Percentiles rank a stretch among this genome's conserved stretches.
phyloP scores from a whole-genome alignment of 2,888 invertebrate genomes.

The Cheilosia variabilis region DNA sequence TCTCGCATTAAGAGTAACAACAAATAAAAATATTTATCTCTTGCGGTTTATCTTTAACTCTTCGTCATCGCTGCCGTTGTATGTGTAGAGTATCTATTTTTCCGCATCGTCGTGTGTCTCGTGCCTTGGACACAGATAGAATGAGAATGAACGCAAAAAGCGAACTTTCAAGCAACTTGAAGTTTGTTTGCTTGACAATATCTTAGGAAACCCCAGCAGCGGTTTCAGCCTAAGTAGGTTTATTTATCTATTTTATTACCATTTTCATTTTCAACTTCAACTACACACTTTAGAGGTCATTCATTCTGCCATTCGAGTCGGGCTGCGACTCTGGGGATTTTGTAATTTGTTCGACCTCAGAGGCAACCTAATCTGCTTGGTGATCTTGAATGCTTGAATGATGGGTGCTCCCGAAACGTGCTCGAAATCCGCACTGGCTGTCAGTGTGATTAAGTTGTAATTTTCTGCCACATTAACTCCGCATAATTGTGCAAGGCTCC shows the following conservation, averaged over 20 bases:
- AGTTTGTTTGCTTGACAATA: conserved; percentile 35
- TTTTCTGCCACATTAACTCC: conserved; percentile 43
- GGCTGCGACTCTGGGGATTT: conserved; percentile 10
- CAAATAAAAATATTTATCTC: background rate
- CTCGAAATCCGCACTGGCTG: conserved; percentile 2
- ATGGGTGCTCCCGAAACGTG: conserved; percentile 63
- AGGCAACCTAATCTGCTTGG: conserved; percentile 40
- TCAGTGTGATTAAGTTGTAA: conserved; percentile 22
- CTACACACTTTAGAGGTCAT: conserved; percentile 61
- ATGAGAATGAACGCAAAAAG: background rate
- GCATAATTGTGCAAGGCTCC: conserved; percentile 19
- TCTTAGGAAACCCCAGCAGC: conserved; percentile 37
- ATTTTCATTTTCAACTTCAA: conserved; percentile 42
- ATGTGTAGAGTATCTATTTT: background rate
- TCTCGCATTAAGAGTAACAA: background rate
- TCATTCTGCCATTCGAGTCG: conserved; percentile 23
- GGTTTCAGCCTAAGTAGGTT: conserved; percentile 37
- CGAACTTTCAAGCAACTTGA: conserved; percentile 14
- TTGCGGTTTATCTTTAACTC: conserved; percentile 23
- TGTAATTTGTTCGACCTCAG: conserved; percentile 62
- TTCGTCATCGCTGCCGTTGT: background rate
- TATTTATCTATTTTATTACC: conserved; percentile 49
- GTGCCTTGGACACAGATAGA: conserved; percentile 18
- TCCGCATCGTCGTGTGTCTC: conserved; percentile 8
- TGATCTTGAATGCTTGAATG: conserved; percentile 57